Evolutionary conservation across 2,888 invertebrate genomes (phyloP), one percentile per base, ranked within the genome.

Genomic region (Chromoteleia sp.): DNA sequence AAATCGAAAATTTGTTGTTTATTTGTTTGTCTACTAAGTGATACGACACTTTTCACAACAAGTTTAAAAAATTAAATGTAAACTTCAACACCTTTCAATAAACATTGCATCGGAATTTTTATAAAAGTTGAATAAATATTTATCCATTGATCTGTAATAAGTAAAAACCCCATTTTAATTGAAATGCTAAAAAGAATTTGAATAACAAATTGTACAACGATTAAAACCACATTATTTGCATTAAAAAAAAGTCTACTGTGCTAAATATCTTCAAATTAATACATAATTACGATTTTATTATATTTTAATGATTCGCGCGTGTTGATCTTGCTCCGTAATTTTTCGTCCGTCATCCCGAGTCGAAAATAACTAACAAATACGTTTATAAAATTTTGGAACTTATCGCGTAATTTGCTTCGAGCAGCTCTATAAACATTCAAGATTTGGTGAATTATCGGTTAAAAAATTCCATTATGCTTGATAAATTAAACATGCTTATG

Each of bases 391-490:
- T n/a, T n/a, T n/a, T n/a, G n/a, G n/a, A n/a, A 43, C 15, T 15
- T 8, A 43, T 43, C 7, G 10, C 1, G 17, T 43, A 21, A 19
- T n/a, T 19, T 45, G 4, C 3, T 21, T n/a, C 8, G 10, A 19
- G 21, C 45, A 21, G 21, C 10, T 19, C n/a, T 3, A 21, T 21
- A 39, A 39, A 39, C 39, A 39, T 12, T n/a, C 39, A 39, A 39
- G 45, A 45, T 45, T 45, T 10, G 21, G 8, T n/a, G 8, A 2
- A 21, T 19, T 19, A 45, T 19, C 19, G 10, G 19, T 1, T n/a
- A 45, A 45, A 45, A 45, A 45, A 39, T 12, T 1, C 15, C 45
- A 21, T 45, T 45, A 17, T 5, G n/a, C 10, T 45, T n/a, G 45
- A 45, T 21, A 45, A 17, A 45, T 45, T 19, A 21, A 45, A 19